Evolutionary conservation across 2,797 vertebrate genomes (phyloP), one percentile per base, ranked within the genome.

Genomic region (Bovichtus variegatus): DNA sequence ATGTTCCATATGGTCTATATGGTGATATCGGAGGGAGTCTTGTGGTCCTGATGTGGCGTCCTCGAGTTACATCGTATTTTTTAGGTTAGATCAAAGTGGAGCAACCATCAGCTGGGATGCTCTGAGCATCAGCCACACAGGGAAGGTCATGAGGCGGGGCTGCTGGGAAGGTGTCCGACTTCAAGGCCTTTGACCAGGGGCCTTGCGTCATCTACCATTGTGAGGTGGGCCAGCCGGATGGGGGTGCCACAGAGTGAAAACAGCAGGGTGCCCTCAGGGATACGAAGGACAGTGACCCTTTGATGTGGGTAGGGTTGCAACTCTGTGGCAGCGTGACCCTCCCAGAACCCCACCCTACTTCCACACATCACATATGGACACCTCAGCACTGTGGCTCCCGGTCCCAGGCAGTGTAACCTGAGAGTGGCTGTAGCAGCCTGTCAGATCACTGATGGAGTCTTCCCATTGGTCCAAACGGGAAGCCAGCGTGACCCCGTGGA

Each of bases 381-480:
- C 80, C 77, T 85, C 49, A 88, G 74, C 71, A 10, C 10, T 21
- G 69, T 19, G 61, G 70, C 82, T 88, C 82, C 81, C 84, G 76
- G 74, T 78, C 71, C 71, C 5, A 10, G 47, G 77, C 51, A 9
- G 47, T 62, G 92, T 88, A 93, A 93, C 87, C 76, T 16, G 91
- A 93, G 88, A 87, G 60, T 2, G 15, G 47, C 51, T 88, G 80
- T 88, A 91, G 85, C 89, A 86, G 89, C 82, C 84, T 85, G 87
- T 88, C 90, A 65, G 74, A 76, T 36, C 75, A 11, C 79, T 81
- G 84, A 85, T 53, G 79, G 86, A 90, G 86, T 43, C 78, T 72
- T 65, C 82, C 81, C 66, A 92, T 90, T 88, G 91, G 91, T 84
- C 69, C 78, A 82, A 86, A 91, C 92, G 90, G 92, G 93, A 94